These are phyloP conservation scores for Gnathonemus echidnorhynchus DNA, from an alignment of 2,113 vertebrate genomes.

Conservation along the genomic window DNA sequence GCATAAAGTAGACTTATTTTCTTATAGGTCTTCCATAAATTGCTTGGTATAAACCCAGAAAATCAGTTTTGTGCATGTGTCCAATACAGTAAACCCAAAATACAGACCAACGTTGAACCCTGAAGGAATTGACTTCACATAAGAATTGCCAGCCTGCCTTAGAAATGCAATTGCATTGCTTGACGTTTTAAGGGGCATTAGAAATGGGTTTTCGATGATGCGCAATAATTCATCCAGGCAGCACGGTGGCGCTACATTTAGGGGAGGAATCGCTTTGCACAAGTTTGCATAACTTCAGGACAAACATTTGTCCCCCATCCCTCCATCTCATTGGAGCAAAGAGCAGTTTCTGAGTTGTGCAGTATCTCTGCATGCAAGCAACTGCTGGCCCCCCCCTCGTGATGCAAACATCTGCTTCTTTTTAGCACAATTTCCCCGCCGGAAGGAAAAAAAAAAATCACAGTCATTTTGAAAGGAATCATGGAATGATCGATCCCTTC, in stretches of 20 bases:
- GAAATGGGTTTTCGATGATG: neutral
- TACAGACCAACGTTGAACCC: conserved; percentile 14
- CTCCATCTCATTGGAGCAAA: neutral
- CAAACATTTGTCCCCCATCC: neutral
- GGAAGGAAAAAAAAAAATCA: neutral
- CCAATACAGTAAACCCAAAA: neutral
- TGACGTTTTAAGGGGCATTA: neutral
- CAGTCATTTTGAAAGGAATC: neutral
- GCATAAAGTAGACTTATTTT: neutral
- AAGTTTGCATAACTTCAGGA: neutral
- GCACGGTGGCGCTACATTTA: neutral
- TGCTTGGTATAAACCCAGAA: conserved; percentile 1
- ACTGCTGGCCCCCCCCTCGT: neutral
- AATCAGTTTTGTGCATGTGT: neutral
- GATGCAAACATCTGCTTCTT: neutral
- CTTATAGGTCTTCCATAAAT: neutral
- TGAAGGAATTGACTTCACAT: conserved; percentile 9
- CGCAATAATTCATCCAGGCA: neutral
- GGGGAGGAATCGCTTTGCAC: neutral
- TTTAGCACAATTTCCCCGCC: neutral
- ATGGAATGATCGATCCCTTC: neutral
- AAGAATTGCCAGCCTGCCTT: conserved; percentile 2
- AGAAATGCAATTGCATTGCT: neutral
- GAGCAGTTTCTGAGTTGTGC: neutral
- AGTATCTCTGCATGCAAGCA: neutral